These are phyloP conservation scores for Ceratothoa steindachneri DNA, from an alignment of 2,888 invertebrate species.

Conservation along the genomic window DNA sequence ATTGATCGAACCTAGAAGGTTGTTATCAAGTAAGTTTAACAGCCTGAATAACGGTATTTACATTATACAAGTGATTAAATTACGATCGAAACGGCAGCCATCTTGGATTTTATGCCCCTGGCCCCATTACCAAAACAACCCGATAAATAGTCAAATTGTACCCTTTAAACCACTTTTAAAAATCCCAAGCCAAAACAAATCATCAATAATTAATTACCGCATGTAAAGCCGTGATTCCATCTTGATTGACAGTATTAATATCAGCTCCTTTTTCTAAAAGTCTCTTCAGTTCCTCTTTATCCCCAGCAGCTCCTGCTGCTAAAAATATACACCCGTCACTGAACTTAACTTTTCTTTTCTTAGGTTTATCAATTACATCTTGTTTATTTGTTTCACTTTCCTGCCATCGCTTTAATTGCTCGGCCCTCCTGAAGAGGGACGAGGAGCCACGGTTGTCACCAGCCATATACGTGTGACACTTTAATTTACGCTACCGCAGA, in stretches of 20 bases:
- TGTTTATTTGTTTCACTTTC: conserved; percentile 47
- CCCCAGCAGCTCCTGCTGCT: conserved; percentile 95
- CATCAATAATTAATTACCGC: conserved; percentile 65
- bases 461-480: conserved; percentile 31
- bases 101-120: conserved; percentile 47
- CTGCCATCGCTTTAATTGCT: conserved; percentile 46
- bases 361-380: conserved; percentile 49
- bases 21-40: background rate
- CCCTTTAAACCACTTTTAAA: background rate
- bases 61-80: background rate
- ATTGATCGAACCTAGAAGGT: no score
- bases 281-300: conserved; percentile 92
- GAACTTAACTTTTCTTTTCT: conserved; percentile 79
- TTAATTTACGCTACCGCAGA: background rate
- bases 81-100: conserved; percentile 35
- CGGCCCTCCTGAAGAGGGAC: conserved; percentile 47
- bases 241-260: conserved; percentile 97
- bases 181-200: background rate
- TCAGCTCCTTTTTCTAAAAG: conserved; percentile 88
- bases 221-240: conserved; percentile 96
- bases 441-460: conserved; percentile 46
- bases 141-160: background rate
- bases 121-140: conserved; percentile 34
- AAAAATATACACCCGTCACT: conserved; percentile 95
- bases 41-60: background rate